phyloP scores from a whole-genome alignment of 2,113 vertebrate genomes.

The Leptosomus discolor region DNA sequence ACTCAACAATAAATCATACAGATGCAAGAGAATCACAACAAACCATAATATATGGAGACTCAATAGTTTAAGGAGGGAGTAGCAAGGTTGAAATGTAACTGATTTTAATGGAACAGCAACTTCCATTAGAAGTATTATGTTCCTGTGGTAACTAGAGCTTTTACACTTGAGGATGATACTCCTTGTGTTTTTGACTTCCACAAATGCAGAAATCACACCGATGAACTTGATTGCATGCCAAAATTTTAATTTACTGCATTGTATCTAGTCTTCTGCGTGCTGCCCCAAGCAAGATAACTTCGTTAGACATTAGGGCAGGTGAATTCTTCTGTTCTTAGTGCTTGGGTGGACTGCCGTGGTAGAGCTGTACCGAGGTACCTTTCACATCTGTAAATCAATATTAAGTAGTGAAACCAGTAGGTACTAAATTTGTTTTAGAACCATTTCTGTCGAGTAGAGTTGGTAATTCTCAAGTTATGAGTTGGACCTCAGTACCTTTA shows the following conservation, averaged over 20 bases:
- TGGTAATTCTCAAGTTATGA: neutral
- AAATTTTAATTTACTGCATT: too few species aligned
- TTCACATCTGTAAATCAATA: neutral
- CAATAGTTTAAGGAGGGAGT: neutral
- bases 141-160: neutral
- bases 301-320: neutral
- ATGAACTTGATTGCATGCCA: neutral
- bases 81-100: neutral
- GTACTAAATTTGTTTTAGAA: neutral
- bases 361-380: rapidly evolving
- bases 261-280: neutral
- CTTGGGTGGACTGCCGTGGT: neutral
- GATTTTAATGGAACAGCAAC: neutral
- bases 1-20: neutral
- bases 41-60: neutral
- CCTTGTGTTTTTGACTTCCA: neutral
- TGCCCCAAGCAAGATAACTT: neutral
- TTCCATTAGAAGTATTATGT: neutral
- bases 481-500: neutral
- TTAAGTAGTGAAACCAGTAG: neutral
- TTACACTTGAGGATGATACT: neutral
- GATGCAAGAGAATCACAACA: neutral
- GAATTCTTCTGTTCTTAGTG: neutral
- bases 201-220: neutral
- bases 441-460: neutral